Conservation (phyloP, 2,888 invertebrate genomes). For the Leptinotarsa juncta region DNA sequence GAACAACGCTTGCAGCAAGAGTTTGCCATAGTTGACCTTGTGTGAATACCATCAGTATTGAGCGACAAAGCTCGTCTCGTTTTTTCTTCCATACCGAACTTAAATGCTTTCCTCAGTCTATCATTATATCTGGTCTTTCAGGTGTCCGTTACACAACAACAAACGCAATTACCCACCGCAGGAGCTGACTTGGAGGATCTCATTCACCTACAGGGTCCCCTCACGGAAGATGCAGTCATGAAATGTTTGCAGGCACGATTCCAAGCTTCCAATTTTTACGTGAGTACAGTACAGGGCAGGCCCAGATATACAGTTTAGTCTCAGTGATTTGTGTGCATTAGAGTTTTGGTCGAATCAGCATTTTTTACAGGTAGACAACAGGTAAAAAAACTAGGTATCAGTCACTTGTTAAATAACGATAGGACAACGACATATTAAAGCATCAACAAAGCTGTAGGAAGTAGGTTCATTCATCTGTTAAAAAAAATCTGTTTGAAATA, state of each 20-base stretch:
- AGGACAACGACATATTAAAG: too few relatives aligned
- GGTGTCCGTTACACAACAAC: slow-evolving; percentile 48
- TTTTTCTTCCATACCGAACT: slow-evolving; percentile 8
- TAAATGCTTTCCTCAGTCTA: not conserved
- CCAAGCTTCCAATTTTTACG: slow-evolving; percentile 87
- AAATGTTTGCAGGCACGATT: slow-evolving; percentile 91
- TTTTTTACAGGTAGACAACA: too few relatives aligned
- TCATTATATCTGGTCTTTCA: slow-evolving; percentile 31
- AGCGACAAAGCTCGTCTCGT: not conserved
- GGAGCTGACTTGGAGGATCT: slow-evolving; percentile 83
- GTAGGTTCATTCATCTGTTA: too few relatives aligned
- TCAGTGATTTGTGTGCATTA: not conserved
- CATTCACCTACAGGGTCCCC: slow-evolving; percentile 90
- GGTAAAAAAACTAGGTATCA: too few relatives aligned
- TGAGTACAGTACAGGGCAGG: slow-evolving; percentile 70
- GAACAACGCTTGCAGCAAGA: slow-evolving; percentile 92
- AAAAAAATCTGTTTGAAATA: too few relatives aligned
- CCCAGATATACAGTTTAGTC: not conserved
- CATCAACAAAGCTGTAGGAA: too few relatives aligned
- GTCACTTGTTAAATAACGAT: too few relatives aligned
- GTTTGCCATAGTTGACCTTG: slow-evolving; percentile 95
- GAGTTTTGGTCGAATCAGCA: too few relatives aligned
- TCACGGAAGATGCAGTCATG: slow-evolving; percentile 94
- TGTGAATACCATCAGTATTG: slow-evolving; percentile 61
- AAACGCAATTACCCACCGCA: slow-evolving; percentile 49